Base-by-base conservation (phyloP, 2,113 vertebrate species). In the Zeus faber region DNA sequence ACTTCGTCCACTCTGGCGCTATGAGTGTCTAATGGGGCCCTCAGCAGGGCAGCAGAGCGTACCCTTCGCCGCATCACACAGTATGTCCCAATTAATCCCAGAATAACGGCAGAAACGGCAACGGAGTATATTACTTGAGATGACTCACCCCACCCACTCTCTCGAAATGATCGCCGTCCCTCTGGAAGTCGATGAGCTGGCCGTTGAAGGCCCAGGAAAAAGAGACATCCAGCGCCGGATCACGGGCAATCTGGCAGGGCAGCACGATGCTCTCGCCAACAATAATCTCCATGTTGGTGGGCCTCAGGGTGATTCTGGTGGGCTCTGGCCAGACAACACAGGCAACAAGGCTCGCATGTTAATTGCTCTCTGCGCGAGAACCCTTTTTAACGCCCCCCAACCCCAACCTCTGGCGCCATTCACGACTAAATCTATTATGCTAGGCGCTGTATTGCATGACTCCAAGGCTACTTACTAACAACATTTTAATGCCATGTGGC, bases 191-290 rank as follows among this genome's bases (percentile, higher is more conserved):
- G 0, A 94, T 85, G 63, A 92, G 89, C 26, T 77, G 90, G 10
- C 94, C 93, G 2, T 98, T 97, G 84, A 96, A 94, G 67, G 93
- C 95, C 96, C 96, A 98, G 10, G 91, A 92, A 85, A 98, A 98
- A 58, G 84, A 89, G 61, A 93, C 91, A 54, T 92, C 92, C 81
- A 98, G 82, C 8, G 91, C 74, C 4, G 95, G 94, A 77, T 98
- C 95, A 0, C 89, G 90, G 57, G 91, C 87, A 39, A 94, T 93
- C 89, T 98, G 95, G 87, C 96, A 98, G 29, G 94, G 95, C 69
- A 97, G 60, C 67, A 98, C 89, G 0, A 96, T 84, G 1, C 96
- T 98, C 82, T 98, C 96, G 18, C 96, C 96, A 26, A 98, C 95
- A 0, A 94, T 91, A 27, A 97, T 96, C 76, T 97, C 95, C 91